These are phyloP conservation scores for Psix sp. DNA, from an alignment of 1,140 invertebrate genomes.

Conservation along the genomic window DNA sequence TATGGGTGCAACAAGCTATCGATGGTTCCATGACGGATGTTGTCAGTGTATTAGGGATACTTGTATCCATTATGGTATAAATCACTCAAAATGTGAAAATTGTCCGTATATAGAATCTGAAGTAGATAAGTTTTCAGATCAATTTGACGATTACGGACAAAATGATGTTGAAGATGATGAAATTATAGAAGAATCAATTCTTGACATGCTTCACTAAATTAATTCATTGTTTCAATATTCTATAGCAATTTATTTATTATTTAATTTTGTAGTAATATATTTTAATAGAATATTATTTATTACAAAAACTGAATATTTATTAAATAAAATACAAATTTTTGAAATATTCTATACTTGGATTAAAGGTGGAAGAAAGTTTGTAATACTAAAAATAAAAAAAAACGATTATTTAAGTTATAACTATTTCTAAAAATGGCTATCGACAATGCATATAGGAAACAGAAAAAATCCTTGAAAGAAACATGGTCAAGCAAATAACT, in stretches of 20 bases:
- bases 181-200: neutral
- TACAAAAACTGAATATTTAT: too few relatives aligned
- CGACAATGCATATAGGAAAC: too few relatives aligned
- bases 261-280: slow-evolving; percentile 1
- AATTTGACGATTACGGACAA: slow-evolving; percentile 74
- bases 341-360: too few relatives aligned
- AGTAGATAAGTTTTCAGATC: slow-evolving; percentile 60
- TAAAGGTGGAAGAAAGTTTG: too few relatives aligned
- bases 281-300: slow-evolving; percentile 1
- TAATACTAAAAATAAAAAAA: too few relatives aligned
- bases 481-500: too few relatives aligned
- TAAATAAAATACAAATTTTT: too few relatives aligned
- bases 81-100: slow-evolving; percentile 83
- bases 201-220: slow-evolving; percentile 19
- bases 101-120: slow-evolving; percentile 67
- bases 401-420: too few relatives aligned
- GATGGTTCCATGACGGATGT: slow-evolving; percentile 97
- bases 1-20: slow-evolving; percentile 85
- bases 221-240: neutral
- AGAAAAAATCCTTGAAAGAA: too few relatives aligned
- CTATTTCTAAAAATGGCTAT: too few relatives aligned
- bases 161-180: slow-evolving; percentile 50
- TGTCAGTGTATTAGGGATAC: slow-evolving; percentile 94
- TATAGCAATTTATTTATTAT: too few relatives aligned
- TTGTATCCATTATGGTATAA: slow-evolving; percentile 94